Base-by-base conservation (phyloP, 2,797 vertebrate species). In the Lacerta viridis region DNA sequence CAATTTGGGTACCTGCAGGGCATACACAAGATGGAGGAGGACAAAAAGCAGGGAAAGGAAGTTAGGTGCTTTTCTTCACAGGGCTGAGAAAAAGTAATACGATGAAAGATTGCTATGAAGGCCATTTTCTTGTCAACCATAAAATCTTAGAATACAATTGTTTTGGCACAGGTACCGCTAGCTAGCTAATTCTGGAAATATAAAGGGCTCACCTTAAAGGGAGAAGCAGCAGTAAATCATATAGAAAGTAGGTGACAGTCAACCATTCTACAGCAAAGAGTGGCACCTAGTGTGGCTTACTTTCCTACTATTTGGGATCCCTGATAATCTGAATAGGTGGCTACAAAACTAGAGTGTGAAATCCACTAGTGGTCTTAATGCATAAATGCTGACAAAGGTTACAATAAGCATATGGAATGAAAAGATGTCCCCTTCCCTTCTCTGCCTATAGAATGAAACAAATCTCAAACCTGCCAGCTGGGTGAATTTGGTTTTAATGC, bases 1-100 rank as follows among this genome's bases (percentile, higher is more conserved):
- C 97, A 18, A 96, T 80, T 90, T 96, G 97, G 88, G 97, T 96
- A 91, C 97, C 97, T 98, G 94, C 1, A 33, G 74, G 75, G 78
- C 50, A 87, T 74, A 10, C 1, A 2, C 80, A 84, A 55, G 50
- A 66, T 64, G 71, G 13, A 81, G 5, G 50, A 81, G 69, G 0
- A 2, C 76, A 64, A 25, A 66, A 13, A 23, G 13, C 41, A 15
- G 0, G 0, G 82, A 74, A 50, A 18, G 0, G 0, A 85, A 79
- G 20, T 85, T 83, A 81, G 69, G 82, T 77, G 17, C 4, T 1
- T 20, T 83, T 88, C 17, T 69, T 87, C 55, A 66, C 25, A 76
- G 36, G 9, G 55, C 18, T 13, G 27, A 59, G 17, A 27, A 84
- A 82, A 69, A 78, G 33, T 68, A 33, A 85, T n/a, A 29, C 29